Percentiles rank a stretch among this genome's conserved stretches.
Conservation (phyloP, 2,797 vertebrate genomes). For the Threskiornis aethiopicus region DNA sequence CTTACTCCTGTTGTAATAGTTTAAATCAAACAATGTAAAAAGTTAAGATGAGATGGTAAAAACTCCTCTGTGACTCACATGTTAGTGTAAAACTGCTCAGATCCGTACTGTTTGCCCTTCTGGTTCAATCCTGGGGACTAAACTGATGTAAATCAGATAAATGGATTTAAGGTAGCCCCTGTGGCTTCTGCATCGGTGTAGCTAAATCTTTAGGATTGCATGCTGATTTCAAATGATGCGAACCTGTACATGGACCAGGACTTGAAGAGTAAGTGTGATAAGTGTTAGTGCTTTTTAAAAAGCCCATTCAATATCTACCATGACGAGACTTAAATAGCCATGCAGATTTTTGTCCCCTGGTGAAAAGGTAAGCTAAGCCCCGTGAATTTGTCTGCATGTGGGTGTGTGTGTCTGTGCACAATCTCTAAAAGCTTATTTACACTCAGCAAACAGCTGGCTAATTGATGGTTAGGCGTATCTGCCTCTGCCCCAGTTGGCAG, state of each 20-base stretch:
- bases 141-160: neutral
- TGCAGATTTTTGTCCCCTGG: neutral
- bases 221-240: neutral
- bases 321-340: neutral
- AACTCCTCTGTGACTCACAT: neutral
- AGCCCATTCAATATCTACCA: neutral
- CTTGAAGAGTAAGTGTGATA: neutral
- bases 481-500: constrained; percentile 36
- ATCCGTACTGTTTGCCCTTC: neutral
- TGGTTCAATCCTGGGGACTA: neutral
- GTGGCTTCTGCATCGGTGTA: neutral
- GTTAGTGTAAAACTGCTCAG: neutral
- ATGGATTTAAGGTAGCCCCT: neutral
- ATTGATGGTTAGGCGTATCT: neutral
- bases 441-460: neutral
- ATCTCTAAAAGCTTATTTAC: neutral
- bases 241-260: neutral
- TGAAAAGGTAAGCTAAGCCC: neutral
- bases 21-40: neutral
- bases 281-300: neutral
- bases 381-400: fast-evolving
- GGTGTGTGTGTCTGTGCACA: neutral
- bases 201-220: neutral
- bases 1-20: neutral
- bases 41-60: neutral